phyloP scores from a whole-genome alignment of 2,888 invertebrate genomes.

The Heliconius erato region DNA sequence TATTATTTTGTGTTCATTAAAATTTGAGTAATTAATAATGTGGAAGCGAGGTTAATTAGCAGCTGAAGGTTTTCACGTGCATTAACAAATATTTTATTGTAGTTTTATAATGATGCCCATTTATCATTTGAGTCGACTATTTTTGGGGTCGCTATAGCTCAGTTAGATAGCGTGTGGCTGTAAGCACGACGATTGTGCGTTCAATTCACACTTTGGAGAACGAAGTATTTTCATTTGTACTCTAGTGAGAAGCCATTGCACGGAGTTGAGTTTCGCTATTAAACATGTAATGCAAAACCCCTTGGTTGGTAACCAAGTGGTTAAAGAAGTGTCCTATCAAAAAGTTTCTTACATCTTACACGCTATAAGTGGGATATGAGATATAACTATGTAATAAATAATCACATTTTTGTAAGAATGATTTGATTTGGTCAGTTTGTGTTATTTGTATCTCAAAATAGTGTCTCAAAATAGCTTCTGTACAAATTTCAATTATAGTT shows the following conservation, averaged over 20 bases:
- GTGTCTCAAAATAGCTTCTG: not conserved
- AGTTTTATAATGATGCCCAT: conserved; percentile 2
- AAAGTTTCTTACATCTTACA: not conserved
- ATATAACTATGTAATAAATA: not conserved
- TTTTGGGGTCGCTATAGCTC: not conserved
- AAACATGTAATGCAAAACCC: too few species aligned
- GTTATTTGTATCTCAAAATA: not conserved
- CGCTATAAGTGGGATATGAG: too few species aligned
- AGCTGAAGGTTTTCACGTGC: conserved; percentile 17
- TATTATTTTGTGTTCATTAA: conserved; percentile 32
- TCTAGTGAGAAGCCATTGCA: not conserved
- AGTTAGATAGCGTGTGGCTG: not conserved
- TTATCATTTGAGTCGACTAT: not conserved
- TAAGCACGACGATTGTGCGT: not conserved
- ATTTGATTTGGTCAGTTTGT: not conserved
- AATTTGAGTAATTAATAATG: conserved; percentile 42
- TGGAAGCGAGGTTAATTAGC: conserved; percentile 30
- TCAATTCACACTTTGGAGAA: not conserved
- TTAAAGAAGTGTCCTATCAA: not conserved
- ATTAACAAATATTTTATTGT: conserved; percentile 2
- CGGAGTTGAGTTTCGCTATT: not conserved
- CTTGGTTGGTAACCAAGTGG: not conserved
- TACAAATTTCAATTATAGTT: not conserved
- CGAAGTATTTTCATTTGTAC: not conserved
- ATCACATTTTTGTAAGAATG: not conserved